Evolutionary conservation across 2,888 invertebrate genomes (phyloP), one percentile per base, ranked within the genome.

Genomic region (Acronicta leporina): DNA sequence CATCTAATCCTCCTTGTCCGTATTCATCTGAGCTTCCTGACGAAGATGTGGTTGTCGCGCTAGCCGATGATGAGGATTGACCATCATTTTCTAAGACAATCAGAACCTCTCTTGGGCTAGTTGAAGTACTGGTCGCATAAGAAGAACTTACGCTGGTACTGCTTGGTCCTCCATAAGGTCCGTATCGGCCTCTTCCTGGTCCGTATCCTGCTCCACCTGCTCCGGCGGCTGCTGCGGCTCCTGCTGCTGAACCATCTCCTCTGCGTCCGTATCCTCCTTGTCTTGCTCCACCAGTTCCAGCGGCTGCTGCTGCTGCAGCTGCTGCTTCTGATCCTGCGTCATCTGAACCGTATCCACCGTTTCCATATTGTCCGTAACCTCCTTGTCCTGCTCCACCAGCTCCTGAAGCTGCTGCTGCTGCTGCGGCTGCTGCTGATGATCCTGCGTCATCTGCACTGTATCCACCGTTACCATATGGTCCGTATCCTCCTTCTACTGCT

Each of bases 221-320:
- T 27, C 1, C 27, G 7, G 27, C 27, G 7, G 5, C 7, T 27
- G 27, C 27, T 7, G 7, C 53, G 13, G 60, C 38, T 25, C 35
- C 60, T n/a, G 43, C 16, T 58, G 50, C 56, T n/a, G 44, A 5
- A 40, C 40, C 46, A 11, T 11, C 11, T 27, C 14, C 8, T 30
- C 30, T 27, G 14, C 10, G 16, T 41, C 38, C 38, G 5, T 5
- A 10, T 7, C 16, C 20, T 3, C n/a, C 38, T 14, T 3, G 9
- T 6, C 11, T 11, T 3, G 14, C 15, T 15, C 13, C 40, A 5
- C 35, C 33, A 8, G 14, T 8, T 43, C 38, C 55, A 15, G 40
- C 51, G 15, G 51, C 42, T 27, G 20, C 61, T 42, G 61, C 52
- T 41, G 56, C 51, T 38, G 51, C 42, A 16, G 52, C 41, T 7